Base-by-base conservation (phyloP, 2,797 vertebrate species). In the Eurystomus glaucurus region DNA sequence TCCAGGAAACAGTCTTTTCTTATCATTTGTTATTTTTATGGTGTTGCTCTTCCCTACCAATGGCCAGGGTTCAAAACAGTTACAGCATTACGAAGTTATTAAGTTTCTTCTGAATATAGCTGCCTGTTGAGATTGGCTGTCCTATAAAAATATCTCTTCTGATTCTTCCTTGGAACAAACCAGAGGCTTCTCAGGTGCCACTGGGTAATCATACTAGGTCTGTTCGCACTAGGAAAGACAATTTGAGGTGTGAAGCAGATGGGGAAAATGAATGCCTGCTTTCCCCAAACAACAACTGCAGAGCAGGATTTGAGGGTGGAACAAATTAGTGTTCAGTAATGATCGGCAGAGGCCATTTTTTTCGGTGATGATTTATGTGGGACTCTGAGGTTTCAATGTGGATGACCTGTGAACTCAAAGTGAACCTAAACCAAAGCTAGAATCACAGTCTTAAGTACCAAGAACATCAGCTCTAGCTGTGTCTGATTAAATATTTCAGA, bases 121-220 rank as follows among this genome's bases (percentile, higher is more conserved):
- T 51, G 50, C 33, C 25, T 31, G 33, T 43, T 0, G 0, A 39
- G 35, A 15, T 0, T 31, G 37, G 5, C 52, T 74, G 19, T 37
- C 14, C 10, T 52, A 8, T 23, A 41, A n/a, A 66, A 33, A 26
- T 10, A 4, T 43, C 20, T 79, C 50, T 50, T 26, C 29, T 26
- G 39, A 46, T 15, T 46, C 31, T 71, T 41, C 33, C 39, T 72
- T 45, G 20, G 51, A 25, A 21, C 35, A 54, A n/a, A 31, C 19
- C 52, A 54, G 14, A 65, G 43, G 23, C 26, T 71, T 41, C 22
- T 61, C 16, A 26, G 28, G 19, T 75, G 57, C 57, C 17, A 22
- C 41, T 69, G 41, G 17, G 26, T 74, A 18, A 11, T 54, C n/a
- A 1, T 2, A 43, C 41, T 43, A 46, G 55, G 16, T 15, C 50